Evolutionary conservation across 1,140 invertebrate species (phyloP).

Genomic region (Steinernema feltiae): DNA sequence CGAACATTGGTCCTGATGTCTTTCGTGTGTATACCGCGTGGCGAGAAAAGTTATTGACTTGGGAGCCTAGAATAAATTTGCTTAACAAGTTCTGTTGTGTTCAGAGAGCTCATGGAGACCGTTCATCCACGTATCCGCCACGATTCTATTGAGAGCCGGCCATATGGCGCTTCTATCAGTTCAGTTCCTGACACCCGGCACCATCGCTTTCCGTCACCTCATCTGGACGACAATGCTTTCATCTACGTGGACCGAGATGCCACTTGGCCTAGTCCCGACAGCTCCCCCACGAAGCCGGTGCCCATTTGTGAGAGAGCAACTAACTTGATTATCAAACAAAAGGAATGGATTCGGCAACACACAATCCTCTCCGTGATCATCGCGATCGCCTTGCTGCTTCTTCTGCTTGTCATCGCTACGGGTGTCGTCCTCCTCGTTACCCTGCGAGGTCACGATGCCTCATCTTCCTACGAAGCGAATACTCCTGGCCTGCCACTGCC

Average conservation of each 20-base stretch:
- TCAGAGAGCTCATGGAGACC: not conserved
- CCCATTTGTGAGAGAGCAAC: not conserved
- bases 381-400: not conserved
- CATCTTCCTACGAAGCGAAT: no score
- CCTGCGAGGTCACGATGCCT: no score
- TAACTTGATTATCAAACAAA: not conserved
- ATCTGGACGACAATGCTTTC: not conserved
- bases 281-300: not conserved
- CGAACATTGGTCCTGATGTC: not conserved
- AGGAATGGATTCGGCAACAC: not conserved
- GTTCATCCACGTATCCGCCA: not conserved
- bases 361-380: not conserved
- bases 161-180: not conserved
- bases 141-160: not conserved
- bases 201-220: not conserved
- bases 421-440: not conserved
- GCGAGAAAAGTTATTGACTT: not conserved
- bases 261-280: not conserved
- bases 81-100: not conserved
- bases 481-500: no score
- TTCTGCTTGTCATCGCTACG: not conserved
- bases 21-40: not conserved
- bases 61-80: no score
- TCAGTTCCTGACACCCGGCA: not conserved
- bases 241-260: not conserved